Evolutionary conservation across 2,797 vertebrate genomes (phyloP).

Genomic region (Artibeus jamaicensis): DNA sequence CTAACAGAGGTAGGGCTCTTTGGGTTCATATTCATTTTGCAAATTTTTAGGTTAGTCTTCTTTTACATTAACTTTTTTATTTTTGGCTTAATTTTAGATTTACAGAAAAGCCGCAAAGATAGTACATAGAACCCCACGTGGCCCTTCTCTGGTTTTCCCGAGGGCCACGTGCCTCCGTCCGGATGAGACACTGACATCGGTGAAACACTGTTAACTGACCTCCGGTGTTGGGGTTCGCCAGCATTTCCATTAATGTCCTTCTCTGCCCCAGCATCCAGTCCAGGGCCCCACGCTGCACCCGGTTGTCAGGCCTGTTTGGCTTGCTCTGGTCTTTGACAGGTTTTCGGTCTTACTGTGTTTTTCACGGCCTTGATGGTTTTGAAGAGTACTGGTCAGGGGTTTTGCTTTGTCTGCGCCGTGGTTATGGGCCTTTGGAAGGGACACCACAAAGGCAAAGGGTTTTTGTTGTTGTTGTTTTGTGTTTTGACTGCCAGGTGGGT

Average conservation of each 20-base stretch:
- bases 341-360: neutral
- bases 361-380: neutral
- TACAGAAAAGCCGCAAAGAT: too few relatives aligned
- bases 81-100: neutral
- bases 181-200: neutral
- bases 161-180: neutral
- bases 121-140: neutral
- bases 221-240: neutral
- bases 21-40: neutral
- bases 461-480: neutral
- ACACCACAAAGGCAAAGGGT: neutral
- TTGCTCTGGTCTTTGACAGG: neutral
- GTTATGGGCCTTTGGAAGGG: neutral
- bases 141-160: neutral
- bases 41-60: neutral
- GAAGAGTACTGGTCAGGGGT: neutral
- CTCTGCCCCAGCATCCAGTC: neutral
- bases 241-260: neutral
- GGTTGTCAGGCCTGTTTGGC: neutral
- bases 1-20: neutral
- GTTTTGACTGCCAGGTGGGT: neutral
- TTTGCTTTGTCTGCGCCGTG: neutral
- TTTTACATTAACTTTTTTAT: neutral
- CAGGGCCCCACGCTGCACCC: neutral
- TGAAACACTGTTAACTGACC: neutral